Base-by-base conservation (phyloP, 2,888 invertebrate genomes). In the Temnothorax unifasciatus region DNA sequence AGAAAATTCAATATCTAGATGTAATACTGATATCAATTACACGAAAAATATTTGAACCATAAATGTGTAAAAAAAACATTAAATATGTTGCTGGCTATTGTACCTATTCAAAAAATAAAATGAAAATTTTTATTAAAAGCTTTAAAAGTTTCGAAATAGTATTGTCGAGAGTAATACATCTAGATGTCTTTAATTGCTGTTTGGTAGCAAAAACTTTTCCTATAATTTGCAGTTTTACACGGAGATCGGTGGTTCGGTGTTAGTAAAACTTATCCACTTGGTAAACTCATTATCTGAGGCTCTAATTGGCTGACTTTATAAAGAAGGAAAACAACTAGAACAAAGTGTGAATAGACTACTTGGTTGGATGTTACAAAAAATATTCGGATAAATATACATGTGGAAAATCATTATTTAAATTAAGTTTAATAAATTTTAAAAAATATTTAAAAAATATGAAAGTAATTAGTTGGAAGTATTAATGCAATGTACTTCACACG, bases 241-340 rank as follows among this genome's bases (percentile, higher is more conserved):
- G 25, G 47, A 18, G 21, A 79, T 71, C 47, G 47, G 25, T n/a
- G 38, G 13, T 38, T 25, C 41, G 25, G 76, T 47, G 79, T 73
- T 73, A 34, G 59, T 47, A 73, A 73, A 81, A 81, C 79, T 81
- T 81, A 81, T 73, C 73, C 59, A 81, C 79, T 81, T 81, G 59
- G 47, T 73, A 73, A 61, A 81, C 79, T 81, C 73, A 73, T 81
- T 81, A 81, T 52, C 73, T 34, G 9, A 59, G 15, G 13, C 59
- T 73, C 38, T 81, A 81, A 81, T 81, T 81, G 59, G 59, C 47
- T 47, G 25, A 73, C 59, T 73, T 81, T 59, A 73, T 73, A 38
- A 21, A 71, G 34, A 44, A 54, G 21, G 38, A 71, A 73, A 68
- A 44, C 44, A 73, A 73, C 73, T 18, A 34, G 44, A 47, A 79